Base-by-base conservation (phyloP, 2,888 invertebrate genomes). In the Colletes collaris region DNA sequence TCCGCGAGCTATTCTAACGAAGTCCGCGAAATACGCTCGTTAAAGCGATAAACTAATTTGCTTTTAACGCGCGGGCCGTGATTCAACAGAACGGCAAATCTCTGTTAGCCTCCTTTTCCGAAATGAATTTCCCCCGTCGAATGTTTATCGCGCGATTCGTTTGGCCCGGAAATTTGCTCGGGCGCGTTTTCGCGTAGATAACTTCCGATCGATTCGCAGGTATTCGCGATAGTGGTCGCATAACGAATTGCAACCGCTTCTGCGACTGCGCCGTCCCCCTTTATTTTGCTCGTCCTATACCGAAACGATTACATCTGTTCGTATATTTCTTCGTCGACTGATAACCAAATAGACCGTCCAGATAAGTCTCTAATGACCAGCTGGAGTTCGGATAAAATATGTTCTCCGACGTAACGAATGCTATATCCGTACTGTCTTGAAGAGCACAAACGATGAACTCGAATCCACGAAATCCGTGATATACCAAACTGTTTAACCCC, bases 341-440 rank as follows among this genome's bases (percentile, higher is more conserved):
- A 68, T 68, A 60, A 68, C 59, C 16, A 60, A 59, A 68, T 68
- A 52, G 44, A 19, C 19, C 13, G 40, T 4, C 4, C 40, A 7
- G 68, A 68, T 68, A 60, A 60, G 27, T 52, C 40, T 40, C 27
- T 60, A 68, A 68, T 60, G 59, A 68, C 52, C 59, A 19, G 50
- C 52, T 44, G 44, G 59, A 52, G 52, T 68, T 11, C 67, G 19
- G 67, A 67, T 67, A 49, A 7, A 40, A 40, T 40, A 40, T 27
- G 27, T 27, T 27, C 27, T 27, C 27, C 27, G 27, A 27, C 27
- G 27, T 27, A 27, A 2, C 27, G 2, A 27, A 27, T 27, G 27
- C 27, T 27, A 27, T 27, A 27, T 27, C 27, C 27, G 27, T 27
- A 27, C 27, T 27, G 27, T 27, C 27, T 27, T 27, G 2, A 27